phyloP scores from a whole-genome alignment of 2,797 vertebrate genomes.

The Podargus strigoides region DNA sequence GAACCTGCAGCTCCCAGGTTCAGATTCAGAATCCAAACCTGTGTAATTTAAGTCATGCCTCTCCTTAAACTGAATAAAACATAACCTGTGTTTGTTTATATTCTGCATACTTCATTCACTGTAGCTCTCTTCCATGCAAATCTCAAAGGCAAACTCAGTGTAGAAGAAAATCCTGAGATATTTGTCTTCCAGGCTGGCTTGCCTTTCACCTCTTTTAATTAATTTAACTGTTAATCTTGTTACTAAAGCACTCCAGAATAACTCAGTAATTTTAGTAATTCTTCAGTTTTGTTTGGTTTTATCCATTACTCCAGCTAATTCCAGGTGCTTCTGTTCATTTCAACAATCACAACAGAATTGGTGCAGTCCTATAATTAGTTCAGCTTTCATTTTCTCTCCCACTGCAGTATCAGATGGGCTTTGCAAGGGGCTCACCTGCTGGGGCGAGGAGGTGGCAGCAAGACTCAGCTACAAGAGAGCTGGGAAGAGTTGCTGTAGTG shows the following conservation, averaged over 20 bases:
- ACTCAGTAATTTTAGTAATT: not conserved
- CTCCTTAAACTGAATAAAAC: constrained; percentile 31
- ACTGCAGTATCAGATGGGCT: not conserved
- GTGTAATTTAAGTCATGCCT: not conserved
- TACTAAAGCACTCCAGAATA: not conserved
- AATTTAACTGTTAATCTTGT: not conserved
- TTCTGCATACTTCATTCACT: not conserved
- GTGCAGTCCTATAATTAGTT: not conserved
- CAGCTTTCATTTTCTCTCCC: not conserved
- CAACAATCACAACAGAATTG: not conserved
- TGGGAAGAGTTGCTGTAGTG: not conserved
- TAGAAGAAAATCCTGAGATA: not conserved
- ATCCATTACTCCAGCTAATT: not conserved
- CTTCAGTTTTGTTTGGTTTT: not conserved
- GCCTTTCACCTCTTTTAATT: not conserved
- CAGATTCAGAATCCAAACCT: not conserved
- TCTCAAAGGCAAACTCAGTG: not conserved
- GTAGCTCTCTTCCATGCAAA: not conserved
- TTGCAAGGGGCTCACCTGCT: not conserved
- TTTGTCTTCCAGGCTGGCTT: not conserved
- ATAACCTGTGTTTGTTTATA: not conserved
- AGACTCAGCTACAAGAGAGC: not conserved
- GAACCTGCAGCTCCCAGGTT: not conserved
- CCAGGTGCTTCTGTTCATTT: not conserved
- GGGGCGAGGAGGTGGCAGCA: not conserved